These are phyloP conservation scores for Microplitis demolitor DNA, from an alignment of 1,140 invertebrate species.

Conservation along the genomic window DNA sequence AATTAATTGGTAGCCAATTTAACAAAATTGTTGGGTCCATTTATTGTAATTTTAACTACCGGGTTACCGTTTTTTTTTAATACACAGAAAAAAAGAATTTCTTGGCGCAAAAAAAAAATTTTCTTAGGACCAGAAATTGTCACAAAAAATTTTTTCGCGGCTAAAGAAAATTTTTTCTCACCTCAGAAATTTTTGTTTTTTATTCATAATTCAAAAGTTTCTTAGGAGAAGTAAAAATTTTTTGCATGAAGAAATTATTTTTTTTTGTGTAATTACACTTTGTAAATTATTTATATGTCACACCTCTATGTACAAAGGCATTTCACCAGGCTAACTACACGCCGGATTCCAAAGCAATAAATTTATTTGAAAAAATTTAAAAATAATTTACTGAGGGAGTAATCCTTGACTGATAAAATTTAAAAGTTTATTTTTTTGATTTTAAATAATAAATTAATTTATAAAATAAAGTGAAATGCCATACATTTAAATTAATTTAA, in stretches of 20 bases:
- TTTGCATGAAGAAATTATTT: not conserved
- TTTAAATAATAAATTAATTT: no score
- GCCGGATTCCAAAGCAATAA: constrained; percentile 10
- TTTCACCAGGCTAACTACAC: constrained; percentile 10
- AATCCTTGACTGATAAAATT: no score
- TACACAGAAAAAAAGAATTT: no score
- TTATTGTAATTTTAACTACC: not conserved
- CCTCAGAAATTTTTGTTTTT: no score
- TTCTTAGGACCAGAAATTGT: no score
- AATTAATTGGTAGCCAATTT: not conserved
- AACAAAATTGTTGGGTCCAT: constrained; percentile 6
- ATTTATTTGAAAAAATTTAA: not conserved
- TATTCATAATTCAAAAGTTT: no score
- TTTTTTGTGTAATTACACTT: constrained; percentile 24
- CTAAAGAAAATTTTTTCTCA: no score
- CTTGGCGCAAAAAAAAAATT: no score
- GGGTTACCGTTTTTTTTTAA: not conserved
- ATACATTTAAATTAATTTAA: no score
- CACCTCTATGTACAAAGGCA: constrained; percentile 38
- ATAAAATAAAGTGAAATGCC: no score
- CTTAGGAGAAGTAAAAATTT: no score
- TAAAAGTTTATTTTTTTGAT: not conserved
- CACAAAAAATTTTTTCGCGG: no score
- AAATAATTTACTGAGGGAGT: not conserved
- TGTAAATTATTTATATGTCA: constrained; percentile 37